Conservation (phyloP, 2,888 invertebrate species). For the Rhorus exstirpatorius region DNA sequence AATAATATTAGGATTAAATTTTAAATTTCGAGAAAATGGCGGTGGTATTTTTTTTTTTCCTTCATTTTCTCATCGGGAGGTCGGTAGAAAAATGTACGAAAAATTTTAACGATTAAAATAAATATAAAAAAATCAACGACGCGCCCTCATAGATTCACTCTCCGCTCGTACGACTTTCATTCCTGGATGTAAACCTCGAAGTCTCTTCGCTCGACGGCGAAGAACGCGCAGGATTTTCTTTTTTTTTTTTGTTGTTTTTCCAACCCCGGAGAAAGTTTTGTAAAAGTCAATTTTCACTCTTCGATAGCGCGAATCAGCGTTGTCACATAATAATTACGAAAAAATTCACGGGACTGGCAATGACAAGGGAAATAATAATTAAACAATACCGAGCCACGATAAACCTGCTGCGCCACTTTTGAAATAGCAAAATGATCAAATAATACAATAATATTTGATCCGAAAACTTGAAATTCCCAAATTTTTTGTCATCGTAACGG, state of each 20-base stretch:
- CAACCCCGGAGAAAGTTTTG: background rate
- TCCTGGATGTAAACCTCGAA: no score
- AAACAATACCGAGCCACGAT: no score
- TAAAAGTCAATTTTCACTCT: no score
- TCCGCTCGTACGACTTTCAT: constrained; percentile 52
- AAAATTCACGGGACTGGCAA: no score
- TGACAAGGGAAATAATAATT: no score
- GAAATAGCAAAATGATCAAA: no score
- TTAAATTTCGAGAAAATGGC: background rate
- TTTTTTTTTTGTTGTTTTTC: constrained; percentile 3
- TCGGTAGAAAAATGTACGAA: constrained; percentile 3
- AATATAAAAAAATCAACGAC: constrained; percentile 25
- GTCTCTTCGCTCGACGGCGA: constrained; percentile 11
- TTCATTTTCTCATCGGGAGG: background rate
- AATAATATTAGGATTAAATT: background rate
- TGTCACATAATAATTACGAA: no score
- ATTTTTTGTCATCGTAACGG: no score
- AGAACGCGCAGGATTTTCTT: background rate
- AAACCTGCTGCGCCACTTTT: no score
- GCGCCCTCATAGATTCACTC: constrained; percentile 50
- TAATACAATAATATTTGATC: no score
- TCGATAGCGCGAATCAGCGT: no score
- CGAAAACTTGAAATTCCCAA: no score
- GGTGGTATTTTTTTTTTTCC: background rate
- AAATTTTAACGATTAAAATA: constrained; percentile 6